Base-by-base conservation (phyloP, 2,113 vertebrate species). In the Arothron firmamentum region DNA sequence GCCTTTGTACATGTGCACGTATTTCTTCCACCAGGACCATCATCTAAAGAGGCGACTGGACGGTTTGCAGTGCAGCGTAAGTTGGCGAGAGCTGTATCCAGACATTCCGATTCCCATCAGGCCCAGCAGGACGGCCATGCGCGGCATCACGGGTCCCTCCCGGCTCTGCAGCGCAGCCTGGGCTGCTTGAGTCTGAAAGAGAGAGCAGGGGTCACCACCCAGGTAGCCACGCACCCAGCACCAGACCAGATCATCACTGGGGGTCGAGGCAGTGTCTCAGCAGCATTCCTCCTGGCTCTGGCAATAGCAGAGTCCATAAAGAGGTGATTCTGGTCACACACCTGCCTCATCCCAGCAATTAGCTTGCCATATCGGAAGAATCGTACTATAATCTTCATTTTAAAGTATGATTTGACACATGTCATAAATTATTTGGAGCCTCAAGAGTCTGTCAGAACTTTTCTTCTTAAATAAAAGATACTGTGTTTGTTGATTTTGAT, bases 61-160 rank as follows among this genome's bases (percentile, higher is more conserved):
- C 0, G 90, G 90, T 65, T 89, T 91, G 83, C 82, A 90, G 47
- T 87, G 80, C 20, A 91, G 90, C 1, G 90, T 90, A 28, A 95
- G 90, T 59, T 92, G 93, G 42, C 85, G 90, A 0, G 89, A 89
- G 80, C 93, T 92, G 85, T 94, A 95, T 58, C 91, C 87, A 0
- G 92, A 94, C 73, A 93, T 75, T 64, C 90, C 77, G 19, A 93
- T 76, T 14, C 93, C 94, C 65, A 89, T 84, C 23, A 94, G 38
- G 1, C 92, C 93, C 72, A 96, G 80, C 41, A 94, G 71, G 77
- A 92, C 0, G 0, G 93, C 92, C 0, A 91, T 42, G 23, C 88
- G 63, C 0, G 88, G 81, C 75, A 92, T 90, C 17, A 76, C 42
- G 0, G 75, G 77, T n/a, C 89, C 88, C 3, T 89, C 88, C 0